phyloP scores from a whole-genome alignment of 1,140 invertebrate genomes.

The Heliconius himera region DNA sequence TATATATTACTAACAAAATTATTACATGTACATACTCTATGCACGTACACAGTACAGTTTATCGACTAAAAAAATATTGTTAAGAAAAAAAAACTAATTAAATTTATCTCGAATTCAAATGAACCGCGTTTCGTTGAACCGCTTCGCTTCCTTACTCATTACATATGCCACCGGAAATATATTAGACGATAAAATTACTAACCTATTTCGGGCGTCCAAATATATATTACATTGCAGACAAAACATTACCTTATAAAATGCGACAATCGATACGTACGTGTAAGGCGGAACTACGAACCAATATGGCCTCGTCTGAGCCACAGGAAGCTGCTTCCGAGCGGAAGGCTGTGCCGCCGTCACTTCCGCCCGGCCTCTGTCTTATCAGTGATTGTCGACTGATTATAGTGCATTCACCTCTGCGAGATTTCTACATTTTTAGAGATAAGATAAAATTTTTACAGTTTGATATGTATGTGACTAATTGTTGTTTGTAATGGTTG shows the following conservation, averaged over 20 bases:
- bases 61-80: background rate
- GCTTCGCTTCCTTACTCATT: background rate
- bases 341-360: constrained; percentile 44
- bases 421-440: background rate
- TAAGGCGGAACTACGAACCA: constrained; percentile 25
- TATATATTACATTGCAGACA: background rate
- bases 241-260: constrained; percentile 8
- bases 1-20: too few species aligned
- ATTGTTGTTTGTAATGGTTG: background rate
- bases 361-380: constrained; percentile 35
- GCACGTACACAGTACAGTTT: too few species aligned
- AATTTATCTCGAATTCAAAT: constrained; percentile 2
- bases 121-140: background rate
- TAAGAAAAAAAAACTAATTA: background rate
- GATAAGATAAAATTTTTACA: background rate
- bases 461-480: background rate
- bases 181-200: background rate
- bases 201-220: background rate
- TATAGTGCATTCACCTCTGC: constrained; percentile 31
- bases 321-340: constrained; percentile 62
- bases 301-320: constrained; percentile 46
- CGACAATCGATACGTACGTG: constrained; percentile 25
- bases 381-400: constrained; percentile 25
- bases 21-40: too few species aligned
- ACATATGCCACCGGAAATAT: background rate